Evolutionary conservation across 1,140 invertebrate genomes (phyloP).

Genomic region (Pseudomyrmex sp.): DNA sequence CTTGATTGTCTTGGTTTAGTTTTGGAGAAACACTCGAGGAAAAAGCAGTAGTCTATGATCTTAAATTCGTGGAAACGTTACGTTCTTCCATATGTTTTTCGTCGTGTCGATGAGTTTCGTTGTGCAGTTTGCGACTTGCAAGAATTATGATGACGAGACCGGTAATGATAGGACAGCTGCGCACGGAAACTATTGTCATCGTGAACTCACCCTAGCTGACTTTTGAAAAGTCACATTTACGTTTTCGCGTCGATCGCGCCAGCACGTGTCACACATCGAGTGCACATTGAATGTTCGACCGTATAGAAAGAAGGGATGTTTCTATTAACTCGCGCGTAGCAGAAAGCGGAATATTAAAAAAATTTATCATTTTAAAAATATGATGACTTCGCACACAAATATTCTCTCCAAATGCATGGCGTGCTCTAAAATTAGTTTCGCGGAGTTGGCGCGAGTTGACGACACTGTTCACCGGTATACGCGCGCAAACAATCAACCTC

Average conservation of each 20-base stretch:
- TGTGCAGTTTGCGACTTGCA: conserved; percentile 57
- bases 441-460: not conserved
- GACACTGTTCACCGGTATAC: not conserved
- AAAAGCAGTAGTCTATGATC: not conserved
- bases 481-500: not conserved
- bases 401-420: too few relatives aligned
- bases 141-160: conserved; percentile 71
- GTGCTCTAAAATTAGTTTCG: too few relatives aligned
- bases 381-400: too few relatives aligned
- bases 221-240: conserved; percentile 81
- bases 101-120: conserved; percentile 27
- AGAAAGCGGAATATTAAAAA: not conserved
- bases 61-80: not conserved
- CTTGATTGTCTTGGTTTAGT: conserved; percentile 24
- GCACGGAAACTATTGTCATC: conserved; percentile 74
- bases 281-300: conserved; percentile 46
- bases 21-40: not conserved
- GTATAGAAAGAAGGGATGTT: not conserved
- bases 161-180: conserved; percentile 80
- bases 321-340: not conserved
- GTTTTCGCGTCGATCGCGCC: conserved; percentile 37
- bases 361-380: not conserved
- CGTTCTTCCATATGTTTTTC: not conserved
- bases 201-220: conserved; percentile 81
- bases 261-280: conserved; percentile 65